Evolutionary conservation across 2,797 vertebrate genomes (phyloP), one percentile per base, ranked within the genome.

Genomic region (Lacerta agilis): DNA sequence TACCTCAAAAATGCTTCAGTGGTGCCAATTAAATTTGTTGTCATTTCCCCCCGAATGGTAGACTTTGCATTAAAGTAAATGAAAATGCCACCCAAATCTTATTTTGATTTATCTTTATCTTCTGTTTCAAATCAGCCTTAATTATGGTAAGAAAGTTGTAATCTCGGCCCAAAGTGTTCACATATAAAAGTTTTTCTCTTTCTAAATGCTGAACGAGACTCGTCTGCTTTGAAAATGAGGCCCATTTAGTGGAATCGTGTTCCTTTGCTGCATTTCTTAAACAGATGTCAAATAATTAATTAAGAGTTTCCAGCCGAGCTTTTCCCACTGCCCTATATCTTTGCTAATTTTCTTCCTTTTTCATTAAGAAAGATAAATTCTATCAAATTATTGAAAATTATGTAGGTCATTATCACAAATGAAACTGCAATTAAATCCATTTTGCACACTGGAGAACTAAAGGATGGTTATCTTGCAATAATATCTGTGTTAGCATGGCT

Each of bases 341-440:
- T 90, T 92, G 69, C 91, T 93, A 93, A 95, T 95, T 94, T 93
- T 72, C 90, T 87, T 91, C 92, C 94, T 89, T 93, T 94, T 87
- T 67, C 76, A 94, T 95, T 93, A 95, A 92, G 89, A 94, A 94
- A 94, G 94, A 95, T 90, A 93, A 94, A 95, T 93, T 93, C 83
- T 88, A 89, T 90, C 86, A 91, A 94, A 92, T 94, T 94, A 94
- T 86, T 91, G 85, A 93, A 95, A 95, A 94, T 94, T 94, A 95
- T 94, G 90, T 94, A 87, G 91, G 92, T 92, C 92, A 91, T 96
- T 95, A 93, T 92, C 89, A 77, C 93, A 92, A 94, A 92, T 92
- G 89, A 91, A 95, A 85, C 79, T 85, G 92, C 90, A 92, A 88
- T 94, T 95, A 92, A 92, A 89, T 58, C 87, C 0, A 5, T 86